phyloP scores from a whole-genome alignment of 2,113 vertebrate species.

The Passer montanus region DNA sequence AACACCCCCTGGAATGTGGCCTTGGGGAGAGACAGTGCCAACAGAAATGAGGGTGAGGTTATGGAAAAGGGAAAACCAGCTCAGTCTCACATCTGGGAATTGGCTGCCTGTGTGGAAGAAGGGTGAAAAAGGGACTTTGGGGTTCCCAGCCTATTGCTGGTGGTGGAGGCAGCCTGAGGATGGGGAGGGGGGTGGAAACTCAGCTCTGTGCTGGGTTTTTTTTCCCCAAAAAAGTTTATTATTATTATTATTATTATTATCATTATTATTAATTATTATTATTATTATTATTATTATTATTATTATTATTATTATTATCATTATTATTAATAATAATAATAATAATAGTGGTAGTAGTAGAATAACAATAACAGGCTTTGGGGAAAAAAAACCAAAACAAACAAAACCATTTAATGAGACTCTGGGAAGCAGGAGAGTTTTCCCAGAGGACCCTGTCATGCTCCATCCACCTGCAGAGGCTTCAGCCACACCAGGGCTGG shows the following conservation, averaged over 20 bases:
- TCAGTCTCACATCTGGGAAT: not conserved
- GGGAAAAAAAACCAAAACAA: too few species aligned
- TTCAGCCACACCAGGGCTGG: not conserved
- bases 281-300: too few species aligned
- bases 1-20: rapidly evolving
- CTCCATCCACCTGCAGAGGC: not conserved
- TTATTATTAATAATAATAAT: too few species aligned
- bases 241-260: too few species aligned
- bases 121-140: not conserved
- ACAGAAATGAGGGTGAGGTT: not conserved
- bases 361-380: not conserved
- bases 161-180: rapidly evolving
- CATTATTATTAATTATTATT: too few species aligned
- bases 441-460: not conserved
- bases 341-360: too few species aligned
- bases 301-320: too few species aligned
- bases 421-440: not conserved
- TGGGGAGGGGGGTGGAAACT: not conserved
- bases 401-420: rapidly evolving
- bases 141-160: not conserved
- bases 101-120: rapidly evolving
- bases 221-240: not conserved
- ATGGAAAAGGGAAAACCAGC: conserved; percentile 12
- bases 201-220: not conserved
- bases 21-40: not conserved